Evolutionary conservation across 2,888 invertebrate genomes (phyloP), one percentile per base, ranked within the genome.

Genomic region (Heliothis peltigera): DNA sequence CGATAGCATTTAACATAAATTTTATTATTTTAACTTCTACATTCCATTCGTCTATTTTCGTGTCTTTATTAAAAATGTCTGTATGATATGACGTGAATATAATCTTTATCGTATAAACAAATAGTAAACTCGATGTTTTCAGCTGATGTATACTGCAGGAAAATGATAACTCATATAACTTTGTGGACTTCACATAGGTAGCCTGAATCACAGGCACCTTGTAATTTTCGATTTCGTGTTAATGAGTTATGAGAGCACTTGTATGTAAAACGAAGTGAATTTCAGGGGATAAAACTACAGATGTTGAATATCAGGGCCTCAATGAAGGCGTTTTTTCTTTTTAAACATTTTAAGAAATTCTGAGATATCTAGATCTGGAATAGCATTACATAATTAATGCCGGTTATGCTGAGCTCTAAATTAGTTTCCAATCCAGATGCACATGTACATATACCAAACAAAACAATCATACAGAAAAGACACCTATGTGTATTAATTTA

Each of bases 1-100:
- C 69, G 94, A 95, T 58, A 93, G 92, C 71, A 88, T 94, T 81
- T 94, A 90, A 84, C 72, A n/a, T 46, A 22, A 8, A 47, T 35
- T n/a, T 47, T 19, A 15, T 44, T 48, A 43, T 58, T 54, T 25
- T 4, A 64, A 35, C 49, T 60, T 42, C 25, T 48, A 77, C 77
- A 77, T 79, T 77, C 77, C 77, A 51, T 43, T 59, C 8, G 46
- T 56, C 64, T 68, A 35, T 59, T 59, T 59, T 19, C 19, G 32
- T 52, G 51, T 52, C 53, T 53, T 54, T 42, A 15, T 51, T 67
- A 42, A 65, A 54, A 59, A 28, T 63, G 54, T 49, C 56, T 67
- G 19, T 57, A 19, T 47, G 19, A 8, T 39, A 35, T 56, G 46
- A 51, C 35, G 1, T 35, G 15, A 43, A 55, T 39, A 42, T 51